phyloP scores from a whole-genome alignment of 2,888 invertebrate genomes.

The Lithophane ornitopus region DNA sequence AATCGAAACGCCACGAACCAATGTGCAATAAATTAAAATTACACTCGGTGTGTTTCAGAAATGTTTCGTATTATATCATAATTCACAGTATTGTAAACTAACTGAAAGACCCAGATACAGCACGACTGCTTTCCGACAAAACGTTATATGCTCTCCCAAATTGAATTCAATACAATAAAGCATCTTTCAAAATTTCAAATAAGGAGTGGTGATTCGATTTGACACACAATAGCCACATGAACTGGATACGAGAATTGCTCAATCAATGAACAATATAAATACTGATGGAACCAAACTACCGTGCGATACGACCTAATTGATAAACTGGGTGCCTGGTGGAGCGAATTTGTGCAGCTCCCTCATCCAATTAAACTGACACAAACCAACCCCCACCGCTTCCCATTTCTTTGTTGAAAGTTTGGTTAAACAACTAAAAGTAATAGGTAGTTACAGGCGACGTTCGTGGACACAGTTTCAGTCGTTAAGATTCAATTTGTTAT shows the following conservation, averaged over 20 bases:
- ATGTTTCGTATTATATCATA: conserved; percentile 11
- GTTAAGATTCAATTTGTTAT: conserved; percentile 57
- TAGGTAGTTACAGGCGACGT: conserved; percentile 38
- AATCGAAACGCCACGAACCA: conserved; percentile 47
- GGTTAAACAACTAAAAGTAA: conserved; percentile 58
- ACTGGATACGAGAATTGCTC: conserved; percentile 74
- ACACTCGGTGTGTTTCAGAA: conserved; percentile 9
- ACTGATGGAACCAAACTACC: conserved; percentile 77
- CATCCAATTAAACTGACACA: conserved; percentile 82
- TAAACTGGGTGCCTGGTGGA: conserved; percentile 77
- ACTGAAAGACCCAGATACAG: conserved; percentile 24
- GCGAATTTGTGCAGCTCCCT: conserved; percentile 77
- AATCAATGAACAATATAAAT: conserved; percentile 82
- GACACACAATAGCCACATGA: conserved; percentile 66
- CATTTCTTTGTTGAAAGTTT: conserved; percentile 68
- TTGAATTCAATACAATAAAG: conserved; percentile 46
- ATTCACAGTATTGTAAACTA: conserved; percentile 8
- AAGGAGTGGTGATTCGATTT: conserved; percentile 62
- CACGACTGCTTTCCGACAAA: conserved; percentile 33
- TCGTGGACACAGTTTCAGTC: conserved; percentile 36
- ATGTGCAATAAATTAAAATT: conserved; percentile 19
- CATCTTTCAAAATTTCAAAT: conserved; percentile 58
- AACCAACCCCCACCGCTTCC: conserved; percentile 69
- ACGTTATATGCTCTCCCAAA: conserved; percentile 30
- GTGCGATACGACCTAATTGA: conserved; percentile 83